Evolutionary conservation across 2,797 vertebrate species (phyloP), one percentile per base, ranked within the genome.

Genomic region (Myoxocephalus aenaeus): DNA sequence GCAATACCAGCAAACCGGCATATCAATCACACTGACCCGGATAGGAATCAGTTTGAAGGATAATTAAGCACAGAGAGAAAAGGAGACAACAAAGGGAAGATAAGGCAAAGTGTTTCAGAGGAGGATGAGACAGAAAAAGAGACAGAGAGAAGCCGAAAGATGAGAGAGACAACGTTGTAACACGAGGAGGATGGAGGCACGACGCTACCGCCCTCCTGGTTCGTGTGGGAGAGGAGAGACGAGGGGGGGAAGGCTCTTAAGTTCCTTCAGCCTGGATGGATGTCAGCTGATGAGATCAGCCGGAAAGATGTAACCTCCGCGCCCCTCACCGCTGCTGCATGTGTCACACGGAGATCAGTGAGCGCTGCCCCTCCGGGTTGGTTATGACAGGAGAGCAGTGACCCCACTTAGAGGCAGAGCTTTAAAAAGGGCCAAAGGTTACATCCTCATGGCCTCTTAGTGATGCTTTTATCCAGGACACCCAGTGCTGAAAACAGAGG

Each of bases 221-320:
- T 56, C 17, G 38, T 50, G 76, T 63, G 57, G 75, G 78, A 80
- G 77, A 51, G 65, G 13, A 57, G 65, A 25, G 75, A 34, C 2
- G 53, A 67, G n/a, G 76, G 54, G 51, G 50, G 53, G 3, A 1
- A 58, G 42, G 61, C 71, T 86, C 58, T 81, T 78, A 63, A 57
- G 73, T 64, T 32, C 53, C 1, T 5, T 80, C 85, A 68, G 73
- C 71, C 77, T 77, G 77, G 53, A 67, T 27, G 65, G 65, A 70
- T 65, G 81, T 70, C 38, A 15, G 27, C 57, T 73, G 80, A 88
- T 74, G 72, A 64, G 77, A 68, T 83, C 62, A 73, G 42, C 65
- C 53, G 48, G 73, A 65, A 25, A 70, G 69, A 73, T 9, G 73
- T 6, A 8, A 44, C 70, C 71, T 82, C 81, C 7, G 0, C 15